Evolutionary conservation across 2,113 vertebrate species (phyloP).

Genomic region (Sapayoa aenigma): DNA sequence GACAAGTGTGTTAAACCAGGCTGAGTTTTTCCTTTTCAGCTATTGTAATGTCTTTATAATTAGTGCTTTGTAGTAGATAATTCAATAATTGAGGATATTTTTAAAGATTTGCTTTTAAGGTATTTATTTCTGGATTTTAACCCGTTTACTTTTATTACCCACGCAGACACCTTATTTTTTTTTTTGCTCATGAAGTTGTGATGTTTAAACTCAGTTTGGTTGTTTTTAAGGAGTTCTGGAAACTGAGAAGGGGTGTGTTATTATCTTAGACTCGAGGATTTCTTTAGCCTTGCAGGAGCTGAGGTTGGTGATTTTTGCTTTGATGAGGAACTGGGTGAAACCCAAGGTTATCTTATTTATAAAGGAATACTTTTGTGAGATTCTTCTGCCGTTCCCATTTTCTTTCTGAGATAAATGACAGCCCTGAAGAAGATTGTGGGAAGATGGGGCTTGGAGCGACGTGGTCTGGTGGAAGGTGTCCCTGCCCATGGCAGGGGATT

Average conservation of each 20-base stretch:
- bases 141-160: background rate
- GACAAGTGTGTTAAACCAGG: background rate
- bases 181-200: background rate
- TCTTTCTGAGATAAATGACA: background rate
- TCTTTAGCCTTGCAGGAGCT: background rate
- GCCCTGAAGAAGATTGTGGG: background rate
- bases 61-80: background rate
- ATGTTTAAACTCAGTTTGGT: background rate
- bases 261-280: background rate
- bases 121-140: background rate
- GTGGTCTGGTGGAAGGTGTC: background rate
- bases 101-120: background rate
- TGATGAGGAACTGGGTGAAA: background rate
- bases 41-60: background rate
- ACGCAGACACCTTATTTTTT: fast-evolving
- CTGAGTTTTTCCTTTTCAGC: background rate
- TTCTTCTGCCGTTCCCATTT: background rate
- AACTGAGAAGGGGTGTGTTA: background rate
- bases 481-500: background rate
- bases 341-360: background rate
- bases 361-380: background rate
- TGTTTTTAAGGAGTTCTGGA: background rate
- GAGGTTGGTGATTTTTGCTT: background rate
- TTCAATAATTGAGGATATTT: background rate
- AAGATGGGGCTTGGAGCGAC: background rate